Percentiles rank a stretch among this genome's conserved stretches.
Evolutionary conservation across 2,113 vertebrate species (phyloP).

Genomic region (Cyanocitta stelleri): DNA sequence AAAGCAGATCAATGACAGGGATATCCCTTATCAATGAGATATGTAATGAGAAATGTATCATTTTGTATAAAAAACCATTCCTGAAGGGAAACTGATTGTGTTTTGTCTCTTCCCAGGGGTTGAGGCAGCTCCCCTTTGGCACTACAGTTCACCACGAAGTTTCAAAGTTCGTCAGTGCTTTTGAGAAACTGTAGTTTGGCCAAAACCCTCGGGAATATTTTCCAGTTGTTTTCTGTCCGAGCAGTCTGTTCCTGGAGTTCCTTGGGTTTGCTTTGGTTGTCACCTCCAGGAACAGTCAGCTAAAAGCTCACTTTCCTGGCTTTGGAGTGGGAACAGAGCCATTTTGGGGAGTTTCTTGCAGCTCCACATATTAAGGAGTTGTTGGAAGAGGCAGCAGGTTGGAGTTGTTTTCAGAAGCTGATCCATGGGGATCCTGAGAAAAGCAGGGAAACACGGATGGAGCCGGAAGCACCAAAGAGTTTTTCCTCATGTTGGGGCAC

Average conservation of each 20-base stretch:
- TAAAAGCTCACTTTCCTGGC: not conserved
- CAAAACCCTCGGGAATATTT: not conserved
- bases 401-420: not conserved
- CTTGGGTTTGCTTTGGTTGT: not conserved
- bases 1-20: not conserved
- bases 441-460: fast-evolving
- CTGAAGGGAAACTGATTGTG: no score
- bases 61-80: not conserved
- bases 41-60: fast-evolving
- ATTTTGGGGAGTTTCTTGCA: not conserved
- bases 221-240: not conserved
- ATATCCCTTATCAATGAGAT: fast-evolving
- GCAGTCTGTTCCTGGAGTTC: not conserved
- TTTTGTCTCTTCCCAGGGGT: not conserved
- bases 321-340: not conserved
- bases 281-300: not conserved
- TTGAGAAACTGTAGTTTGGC: not conserved
- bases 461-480: not conserved
- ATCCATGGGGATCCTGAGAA: not conserved
- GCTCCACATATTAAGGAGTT: not conserved
- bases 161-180: not conserved
- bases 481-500: not conserved
- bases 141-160: not conserved
- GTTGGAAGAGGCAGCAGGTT: not conserved
- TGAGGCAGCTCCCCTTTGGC: not conserved